These are phyloP conservation scores for Peromyscus nudipes DNA, from an alignment of 2,797 vertebrate genomes.

Conservation along the genomic window DNA sequence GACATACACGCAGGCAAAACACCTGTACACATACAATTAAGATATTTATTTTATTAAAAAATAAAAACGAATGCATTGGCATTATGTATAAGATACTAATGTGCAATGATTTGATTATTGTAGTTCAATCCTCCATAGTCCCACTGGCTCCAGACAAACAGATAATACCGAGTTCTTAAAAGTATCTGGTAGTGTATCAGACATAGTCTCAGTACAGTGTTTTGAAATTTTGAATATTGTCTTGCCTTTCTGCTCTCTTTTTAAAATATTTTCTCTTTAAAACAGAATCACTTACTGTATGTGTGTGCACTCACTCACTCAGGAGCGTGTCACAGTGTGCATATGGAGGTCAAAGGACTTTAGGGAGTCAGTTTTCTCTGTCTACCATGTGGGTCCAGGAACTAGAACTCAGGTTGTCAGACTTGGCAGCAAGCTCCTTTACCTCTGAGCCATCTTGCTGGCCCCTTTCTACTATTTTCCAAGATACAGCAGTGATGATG, in stretches of 20 bases:
- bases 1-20: background rate
- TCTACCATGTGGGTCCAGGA: background rate
- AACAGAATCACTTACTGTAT: background rate
- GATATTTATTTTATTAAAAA: background rate
- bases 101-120: conserved; percentile 12
- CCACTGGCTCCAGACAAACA: conserved; percentile 42
- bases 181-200: conserved; percentile 42
- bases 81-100: conserved; percentile 3
- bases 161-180: conserved; percentile 53
- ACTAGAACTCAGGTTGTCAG: background rate
- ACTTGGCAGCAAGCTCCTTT: background rate
- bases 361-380: background rate
- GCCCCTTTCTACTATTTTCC: conserved; percentile 23
- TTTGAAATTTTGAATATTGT: conserved; percentile 60
- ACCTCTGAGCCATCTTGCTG: background rate
- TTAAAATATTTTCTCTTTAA: background rate
- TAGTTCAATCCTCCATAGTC: background rate
- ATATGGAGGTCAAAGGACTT: background rate
- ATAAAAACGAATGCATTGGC: conserved; percentile 44
- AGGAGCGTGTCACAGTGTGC: background rate
- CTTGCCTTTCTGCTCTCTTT: background rate
- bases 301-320: background rate
- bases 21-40: background rate
- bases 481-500: background rate
- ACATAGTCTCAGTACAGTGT: conserved; percentile 12